Evolutionary conservation across 2,113 vertebrate genomes (phyloP).

Genomic region (Sinosuthora webbiana): DNA sequence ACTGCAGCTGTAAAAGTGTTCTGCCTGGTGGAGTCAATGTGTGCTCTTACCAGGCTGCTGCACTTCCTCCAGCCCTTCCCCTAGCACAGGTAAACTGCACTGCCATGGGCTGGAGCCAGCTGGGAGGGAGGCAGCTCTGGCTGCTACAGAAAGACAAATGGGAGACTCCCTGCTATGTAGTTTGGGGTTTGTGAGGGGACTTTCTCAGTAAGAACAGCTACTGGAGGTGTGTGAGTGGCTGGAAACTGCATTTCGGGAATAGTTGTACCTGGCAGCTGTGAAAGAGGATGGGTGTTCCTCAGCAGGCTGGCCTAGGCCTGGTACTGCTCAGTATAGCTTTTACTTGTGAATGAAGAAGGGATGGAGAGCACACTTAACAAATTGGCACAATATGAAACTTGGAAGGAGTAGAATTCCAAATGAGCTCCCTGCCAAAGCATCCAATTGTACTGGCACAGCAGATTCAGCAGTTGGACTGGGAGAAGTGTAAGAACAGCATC

Average conservation of each 20-base stretch:
- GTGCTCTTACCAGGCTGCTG: background rate
- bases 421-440: background rate
- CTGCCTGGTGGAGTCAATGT: background rate
- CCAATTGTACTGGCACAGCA: background rate
- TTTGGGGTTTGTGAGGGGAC: background rate
- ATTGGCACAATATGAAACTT: background rate
- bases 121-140: background rate
- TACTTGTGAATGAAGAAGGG: background rate
- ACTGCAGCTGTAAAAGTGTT: background rate
- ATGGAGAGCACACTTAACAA: background rate
- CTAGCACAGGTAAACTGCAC: background rate
- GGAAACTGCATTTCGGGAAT: background rate
- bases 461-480: background rate
- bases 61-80: background rate
- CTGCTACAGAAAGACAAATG: background rate
- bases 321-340: background rate
- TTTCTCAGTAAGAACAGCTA: background rate
- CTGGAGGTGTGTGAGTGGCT: background rate
- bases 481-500: background rate
- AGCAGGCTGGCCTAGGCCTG: background rate
- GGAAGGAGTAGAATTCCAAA: background rate
- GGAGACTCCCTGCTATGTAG: background rate
- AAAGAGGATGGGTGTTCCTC: rapidly evolving
- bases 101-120: background rate
- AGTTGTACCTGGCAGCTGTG: background rate